These are phyloP conservation scores for Heteronetta atricapilla DNA, from an alignment of 2,113 vertebrate species.

Conservation along the genomic window DNA sequence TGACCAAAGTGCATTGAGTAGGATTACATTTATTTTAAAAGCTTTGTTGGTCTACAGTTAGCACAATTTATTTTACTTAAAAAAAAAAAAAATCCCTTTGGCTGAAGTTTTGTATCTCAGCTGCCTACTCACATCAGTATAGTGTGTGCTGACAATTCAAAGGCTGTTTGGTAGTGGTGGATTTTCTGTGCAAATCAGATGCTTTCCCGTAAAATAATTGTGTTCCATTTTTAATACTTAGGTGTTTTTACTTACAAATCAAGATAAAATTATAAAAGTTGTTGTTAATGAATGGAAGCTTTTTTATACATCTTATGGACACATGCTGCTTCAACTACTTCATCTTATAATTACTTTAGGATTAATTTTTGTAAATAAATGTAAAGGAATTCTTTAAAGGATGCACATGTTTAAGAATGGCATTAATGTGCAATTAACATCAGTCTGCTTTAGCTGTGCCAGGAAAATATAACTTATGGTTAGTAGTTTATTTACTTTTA, in stretches of 20 bases:
- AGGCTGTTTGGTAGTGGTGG: neutral
- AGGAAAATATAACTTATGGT: neutral
- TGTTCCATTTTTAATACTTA: constrained; percentile 2
- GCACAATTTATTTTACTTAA: neutral
- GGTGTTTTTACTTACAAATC: constrained; percentile 1
- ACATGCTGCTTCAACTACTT: constrained; percentile 19
- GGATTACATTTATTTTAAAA: constrained; percentile 49
- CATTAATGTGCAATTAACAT: constrained; percentile 24
- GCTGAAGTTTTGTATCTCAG: neutral
- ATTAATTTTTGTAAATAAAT: constrained; percentile 6
- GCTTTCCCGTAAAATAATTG: neutral
- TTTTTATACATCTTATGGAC: neutral
- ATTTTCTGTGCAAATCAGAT: neutral
- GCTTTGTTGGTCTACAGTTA: constrained; percentile 22
- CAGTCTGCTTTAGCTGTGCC: neutral
- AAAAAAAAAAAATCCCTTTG: constrained; percentile 14
- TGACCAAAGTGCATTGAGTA: neutral
- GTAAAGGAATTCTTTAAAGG: neutral
- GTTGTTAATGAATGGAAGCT: neutral
- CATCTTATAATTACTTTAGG: neutral
- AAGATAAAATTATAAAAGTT: neutral
- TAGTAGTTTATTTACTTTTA: neutral
- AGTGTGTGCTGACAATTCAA: neutral
- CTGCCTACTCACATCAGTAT: neutral
- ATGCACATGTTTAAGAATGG: neutral